Evolutionary conservation across 2,113 vertebrate genomes (phyloP).

Genomic region (Burhinus bistriatus): DNA sequence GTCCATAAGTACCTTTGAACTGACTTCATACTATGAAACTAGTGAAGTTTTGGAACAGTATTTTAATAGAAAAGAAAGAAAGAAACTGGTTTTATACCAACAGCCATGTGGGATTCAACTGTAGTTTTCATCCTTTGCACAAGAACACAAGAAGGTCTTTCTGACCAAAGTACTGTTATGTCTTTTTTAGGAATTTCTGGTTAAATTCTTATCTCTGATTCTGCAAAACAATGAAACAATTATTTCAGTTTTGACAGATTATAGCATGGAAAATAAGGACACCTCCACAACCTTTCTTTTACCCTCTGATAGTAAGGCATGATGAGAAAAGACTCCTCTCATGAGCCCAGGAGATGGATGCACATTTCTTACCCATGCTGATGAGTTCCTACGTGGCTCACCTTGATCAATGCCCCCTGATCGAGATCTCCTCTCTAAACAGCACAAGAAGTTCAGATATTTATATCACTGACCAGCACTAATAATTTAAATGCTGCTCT

Average conservation of each 20-base stretch:
- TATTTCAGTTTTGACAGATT: background rate
- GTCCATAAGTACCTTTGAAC: background rate
- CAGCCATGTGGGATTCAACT: background rate
- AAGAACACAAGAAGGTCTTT: background rate
- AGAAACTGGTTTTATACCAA: background rate
- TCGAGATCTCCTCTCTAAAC: background rate
- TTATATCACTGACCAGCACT: background rate
- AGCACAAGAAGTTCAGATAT: background rate
- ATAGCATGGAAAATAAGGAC: background rate
- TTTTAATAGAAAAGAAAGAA: background rate
- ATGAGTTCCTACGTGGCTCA: background rate
- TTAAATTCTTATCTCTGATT: background rate
- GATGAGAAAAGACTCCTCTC: background rate
- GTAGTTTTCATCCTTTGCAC: background rate
- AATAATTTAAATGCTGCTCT: background rate
- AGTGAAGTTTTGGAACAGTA: background rate
- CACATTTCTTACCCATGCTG: background rate
- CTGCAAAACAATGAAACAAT: background rate
- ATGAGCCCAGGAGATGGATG: background rate
- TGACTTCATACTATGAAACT: background rate
- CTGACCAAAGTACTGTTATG: background rate
- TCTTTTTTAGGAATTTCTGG: background rate
- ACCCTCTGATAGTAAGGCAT: background rate
- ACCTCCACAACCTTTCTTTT: background rate
- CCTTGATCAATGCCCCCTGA: rapidly evolving